Evolutionary conservation across 2,113 vertebrate species (phyloP), one percentile per base, ranked within the genome.

Genomic region (Pluvianellus socialis): DNA sequence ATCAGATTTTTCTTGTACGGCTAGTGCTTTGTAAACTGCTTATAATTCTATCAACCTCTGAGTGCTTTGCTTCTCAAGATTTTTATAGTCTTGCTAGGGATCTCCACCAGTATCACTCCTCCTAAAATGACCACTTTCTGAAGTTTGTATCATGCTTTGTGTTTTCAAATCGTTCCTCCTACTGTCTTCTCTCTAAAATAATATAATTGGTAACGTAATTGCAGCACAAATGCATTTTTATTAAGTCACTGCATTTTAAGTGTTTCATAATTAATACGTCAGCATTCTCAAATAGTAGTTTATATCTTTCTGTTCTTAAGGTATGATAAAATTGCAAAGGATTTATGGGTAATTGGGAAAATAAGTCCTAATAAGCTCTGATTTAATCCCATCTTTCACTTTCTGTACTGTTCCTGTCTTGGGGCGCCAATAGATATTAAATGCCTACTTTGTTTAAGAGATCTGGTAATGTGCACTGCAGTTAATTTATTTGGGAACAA

Each of bases 401-500:
- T 82, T 75, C 20, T 22, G 6, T 76, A 6, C n/a, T 30, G n/a
- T 70, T 82, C 30, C 30, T 90, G 75, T 79, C 82, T 94, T 86
- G 47, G 14, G 59, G 33, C 7, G 2, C 20, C 35, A 49, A 55
- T 15, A n/a, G 40, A 73, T 79, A 66, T 53, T 81, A 89, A 96
- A 89, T 53, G 53, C 19, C 68, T 88, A 6, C 42, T 95, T 95
- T 91, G 76, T 75, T 94, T 89, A 92, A 85, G 73, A 66, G 96
- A 65, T 85, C 80, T 56, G 35, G 61, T 91, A 66, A 75, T 58
- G 62, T 79, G 32, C 55, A 44, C 62, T 76, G 79, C 58, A 68
- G 70, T 95, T 94, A 79, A 95, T 96, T 96, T 95, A 61, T 77
- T 87, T 95, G 28, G 42, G 70, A 94, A 12, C 70, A 91, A 79